A percentile compares a stretch with the other conserved stretches of the same genome.
Evolutionary conservation across 2,797 vertebrate species (phyloP).

Genomic region (Menidia menidia): DNA sequence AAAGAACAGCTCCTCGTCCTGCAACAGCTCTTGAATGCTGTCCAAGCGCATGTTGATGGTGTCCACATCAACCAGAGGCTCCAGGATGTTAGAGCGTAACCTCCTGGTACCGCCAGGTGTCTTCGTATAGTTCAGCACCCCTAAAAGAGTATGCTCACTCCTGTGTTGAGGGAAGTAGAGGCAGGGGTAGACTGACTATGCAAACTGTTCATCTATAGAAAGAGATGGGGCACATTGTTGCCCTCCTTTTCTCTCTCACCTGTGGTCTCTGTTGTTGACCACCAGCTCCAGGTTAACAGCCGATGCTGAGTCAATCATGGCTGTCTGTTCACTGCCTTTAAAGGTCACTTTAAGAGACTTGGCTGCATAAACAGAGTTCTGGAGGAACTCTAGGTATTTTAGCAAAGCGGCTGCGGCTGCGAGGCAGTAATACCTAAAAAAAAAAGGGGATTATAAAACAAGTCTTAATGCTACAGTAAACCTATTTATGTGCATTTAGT

Average conservation of each 20-base stretch:
- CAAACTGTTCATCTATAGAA: background rate
- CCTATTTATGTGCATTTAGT: slow-evolving; percentile 11
- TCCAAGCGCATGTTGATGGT: slow-evolving; percentile 94
- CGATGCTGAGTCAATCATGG: slow-evolving; percentile 96
- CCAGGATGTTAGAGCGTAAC: slow-evolving; percentile 94
- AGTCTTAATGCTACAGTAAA: background rate
- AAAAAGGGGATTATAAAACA: slow-evolving; percentile 15
- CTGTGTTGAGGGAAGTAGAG: slow-evolving; percentile 71
- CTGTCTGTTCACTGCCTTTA: slow-evolving; percentile 95
- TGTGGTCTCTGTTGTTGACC: slow-evolving; percentile 92
- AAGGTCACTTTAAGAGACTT: slow-evolving; percentile 95
- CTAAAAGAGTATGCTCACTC: slow-evolving; percentile 91
- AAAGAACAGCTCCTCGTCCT: slow-evolving; percentile 94
- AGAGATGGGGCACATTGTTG: background rate
- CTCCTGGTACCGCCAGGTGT: slow-evolving; percentile 92
- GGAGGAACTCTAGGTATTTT: slow-evolving; percentile 96
- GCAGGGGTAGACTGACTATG: slow-evolving; percentile 24
- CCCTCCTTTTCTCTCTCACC: slow-evolving; percentile 77
- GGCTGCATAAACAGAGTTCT: slow-evolving; percentile 92
- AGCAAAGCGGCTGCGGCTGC: slow-evolving; percentile 93
- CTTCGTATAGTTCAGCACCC: slow-evolving; percentile 94
- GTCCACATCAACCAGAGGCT: slow-evolving; percentile 90
- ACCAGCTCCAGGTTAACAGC: slow-evolving; percentile 94
- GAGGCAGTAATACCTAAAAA: slow-evolving; percentile 93
- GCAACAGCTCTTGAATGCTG: slow-evolving; percentile 91